Percentiles rank a stretch among this genome's conserved stretches.
Conservation (phyloP, 2,113 vertebrate genomes). For the Coptodon rendalli region DNA sequence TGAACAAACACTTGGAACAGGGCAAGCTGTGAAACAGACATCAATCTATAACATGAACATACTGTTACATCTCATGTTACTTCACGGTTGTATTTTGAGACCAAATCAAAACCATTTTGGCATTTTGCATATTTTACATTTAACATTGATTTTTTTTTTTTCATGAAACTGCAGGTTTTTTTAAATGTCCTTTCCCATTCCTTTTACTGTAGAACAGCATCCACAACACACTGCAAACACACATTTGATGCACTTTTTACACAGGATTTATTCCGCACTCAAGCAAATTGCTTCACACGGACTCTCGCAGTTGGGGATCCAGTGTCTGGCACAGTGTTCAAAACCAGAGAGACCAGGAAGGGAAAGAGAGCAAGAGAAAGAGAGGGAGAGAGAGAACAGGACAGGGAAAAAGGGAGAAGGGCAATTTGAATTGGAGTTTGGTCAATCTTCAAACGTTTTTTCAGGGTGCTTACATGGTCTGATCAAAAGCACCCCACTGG, state of each 20-base stretch:
- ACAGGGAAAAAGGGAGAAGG: slow-evolving; percentile 6
- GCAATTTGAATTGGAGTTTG: slow-evolving; percentile 60
- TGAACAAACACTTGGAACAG: slow-evolving; percentile 6
- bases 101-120: neutral
- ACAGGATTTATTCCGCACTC: slow-evolving; percentile 37
- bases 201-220: neutral
- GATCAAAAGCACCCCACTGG: slow-evolving; percentile 65
- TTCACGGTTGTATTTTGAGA: neutral
- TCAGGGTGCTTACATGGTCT: slow-evolving; percentile 53
- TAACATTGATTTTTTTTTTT: neutral
- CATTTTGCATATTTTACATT: neutral
- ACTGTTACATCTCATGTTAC: neutral
- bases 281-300: slow-evolving; percentile 49
- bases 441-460: slow-evolving; percentile 64
- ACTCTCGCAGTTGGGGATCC: slow-evolving; percentile 27
- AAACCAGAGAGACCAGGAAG: slow-evolving; percentile 30
- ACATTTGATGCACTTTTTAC: slow-evolving; percentile 27
- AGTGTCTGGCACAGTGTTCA: slow-evolving; percentile 38
- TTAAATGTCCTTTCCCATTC: neutral
- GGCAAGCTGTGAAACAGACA: neutral
- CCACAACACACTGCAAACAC: slow-evolving; percentile 1
- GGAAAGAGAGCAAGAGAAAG: neutral
- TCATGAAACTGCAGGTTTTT: neutral
- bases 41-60: neutral
- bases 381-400: neutral